Conservation (phyloP, 2,888 invertebrate species). For the Andrena trimmerana region DNA sequence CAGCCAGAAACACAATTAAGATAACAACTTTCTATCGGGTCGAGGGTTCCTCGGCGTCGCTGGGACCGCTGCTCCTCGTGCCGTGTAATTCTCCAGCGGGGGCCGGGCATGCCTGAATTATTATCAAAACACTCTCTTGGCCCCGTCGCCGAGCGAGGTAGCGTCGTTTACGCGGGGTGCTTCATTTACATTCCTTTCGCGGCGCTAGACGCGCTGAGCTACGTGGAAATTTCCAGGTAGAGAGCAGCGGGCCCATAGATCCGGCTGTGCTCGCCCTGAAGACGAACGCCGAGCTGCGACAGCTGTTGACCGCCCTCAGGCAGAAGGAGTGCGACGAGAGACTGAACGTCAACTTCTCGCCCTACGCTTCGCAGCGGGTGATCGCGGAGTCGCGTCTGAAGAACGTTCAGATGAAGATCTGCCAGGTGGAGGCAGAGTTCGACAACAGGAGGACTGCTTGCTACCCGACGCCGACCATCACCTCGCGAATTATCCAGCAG, state of each 20-base stretch:
- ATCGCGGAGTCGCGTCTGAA: slow-evolving; percentile 76
- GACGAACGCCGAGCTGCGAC: slow-evolving; percentile 78
- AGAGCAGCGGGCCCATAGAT: slow-evolving; percentile 70
- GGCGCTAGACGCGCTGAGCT: not conserved
- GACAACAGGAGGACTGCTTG: slow-evolving; percentile 68
- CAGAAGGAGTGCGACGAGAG: slow-evolving; percentile 81
- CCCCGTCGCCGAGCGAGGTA: not conserved
- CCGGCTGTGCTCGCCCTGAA: slow-evolving; percentile 74
- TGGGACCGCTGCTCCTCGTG: not conserved
- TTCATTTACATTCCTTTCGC: not conserved
- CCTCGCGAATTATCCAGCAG: slow-evolving; percentile 55
- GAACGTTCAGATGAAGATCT: slow-evolving; percentile 79
- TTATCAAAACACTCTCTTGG: slow-evolving; percentile 11
- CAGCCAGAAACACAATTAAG: slow-evolving; percentile 10
- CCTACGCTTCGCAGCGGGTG: slow-evolving; percentile 77
- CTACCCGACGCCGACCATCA: slow-evolving; percentile 48
- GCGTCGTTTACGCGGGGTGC: slow-evolving; percentile 1
- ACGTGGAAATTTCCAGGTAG: slow-evolving; percentile 47
- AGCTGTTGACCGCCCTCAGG: slow-evolving; percentile 73
- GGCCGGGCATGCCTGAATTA: not conserved
- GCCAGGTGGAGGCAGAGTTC: slow-evolving; percentile 79
- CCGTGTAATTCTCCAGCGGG: not conserved
- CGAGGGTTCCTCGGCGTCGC: not conserved
- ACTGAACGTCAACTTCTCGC: slow-evolving; percentile 78
- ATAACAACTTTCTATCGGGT: slow-evolving; percentile 19